Evolutionary conservation across 2,113 vertebrate species (phyloP), one percentile per base, ranked within the genome.

Genomic region (Falco punctatus): DNA sequence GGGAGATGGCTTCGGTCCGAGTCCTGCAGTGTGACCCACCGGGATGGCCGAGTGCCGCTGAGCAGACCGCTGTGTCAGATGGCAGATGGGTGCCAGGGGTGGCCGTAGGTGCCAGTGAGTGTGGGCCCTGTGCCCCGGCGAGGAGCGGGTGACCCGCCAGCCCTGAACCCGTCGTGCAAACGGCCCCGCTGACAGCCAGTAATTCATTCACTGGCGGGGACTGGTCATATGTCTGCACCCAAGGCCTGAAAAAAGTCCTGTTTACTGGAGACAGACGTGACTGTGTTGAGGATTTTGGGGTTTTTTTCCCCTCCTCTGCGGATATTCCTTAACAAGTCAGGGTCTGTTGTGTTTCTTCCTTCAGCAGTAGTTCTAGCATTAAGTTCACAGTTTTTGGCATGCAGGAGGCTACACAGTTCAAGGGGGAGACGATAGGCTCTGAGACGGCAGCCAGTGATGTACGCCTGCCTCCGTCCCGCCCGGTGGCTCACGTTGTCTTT

Each of bases 81-180:
- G 21, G 49, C 13, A 59, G 38, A 10, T 0, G 35, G 80, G 66
- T 13, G 9, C 13, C 54, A 27, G 0, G 1, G 23, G 74, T 0
- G 2, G 58, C 16, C 5, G 16, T 1, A 42, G 42, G 2, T 1
- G 18, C 33, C 84, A 10, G 51, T 9, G 3, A 15, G 81, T 5
- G 77, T 51, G 15, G 32, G 57, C 66, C n/a, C 51, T 32, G 8
- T 4, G 64, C 81, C 40, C 35, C 21, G 77, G 83, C 54, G 52
- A 61, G 33, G 0, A 38, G 89, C 64, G 57, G 46, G 59, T 55
- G 40, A 58, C 86, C 69, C 5, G 86, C 46, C 55, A 23, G 42
- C 26, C 59, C 81, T 49, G n/a, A 62, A 81, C 54, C 48, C 77
- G 27, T 51, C 15, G 46, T 27, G 69, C 10, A 46, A 88, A 57